phyloP scores from a whole-genome alignment of 2,888 invertebrate species.

The Charanyca ferruginea region DNA sequence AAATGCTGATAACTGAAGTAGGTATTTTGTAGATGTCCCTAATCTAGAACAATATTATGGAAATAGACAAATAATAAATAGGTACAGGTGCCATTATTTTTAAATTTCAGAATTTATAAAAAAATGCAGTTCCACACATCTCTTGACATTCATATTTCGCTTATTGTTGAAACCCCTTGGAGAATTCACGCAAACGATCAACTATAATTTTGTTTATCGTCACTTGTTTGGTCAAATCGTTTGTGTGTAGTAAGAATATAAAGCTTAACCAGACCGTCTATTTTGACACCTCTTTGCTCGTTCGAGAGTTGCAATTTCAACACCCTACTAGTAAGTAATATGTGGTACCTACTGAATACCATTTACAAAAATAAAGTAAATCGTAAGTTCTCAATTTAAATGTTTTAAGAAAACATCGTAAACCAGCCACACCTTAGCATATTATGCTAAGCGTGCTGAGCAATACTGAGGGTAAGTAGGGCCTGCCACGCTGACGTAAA shows the following conservation, averaged over 20 bases:
- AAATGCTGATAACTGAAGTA: conserved; percentile 44
- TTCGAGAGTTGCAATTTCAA: not conserved
- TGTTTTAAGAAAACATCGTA: conserved; percentile 21
- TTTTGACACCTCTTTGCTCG: not conserved
- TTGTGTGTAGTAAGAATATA: not conserved
- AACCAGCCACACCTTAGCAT: conserved; percentile 34
- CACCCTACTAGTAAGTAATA: no score
- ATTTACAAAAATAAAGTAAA: not conserved
- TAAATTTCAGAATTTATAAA: no score
- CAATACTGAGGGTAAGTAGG: conserved; percentile 46
- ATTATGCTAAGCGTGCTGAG: conserved; percentile 39
- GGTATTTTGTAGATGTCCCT: conserved; percentile 43
- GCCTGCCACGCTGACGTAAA: conserved; percentile 48
- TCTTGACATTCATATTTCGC: no score
- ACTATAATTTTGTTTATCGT: conserved; percentile 2
- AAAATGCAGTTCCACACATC: no score
- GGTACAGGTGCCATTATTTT: no score
- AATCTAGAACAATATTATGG: conserved; percentile 11
- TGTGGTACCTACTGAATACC: no score
- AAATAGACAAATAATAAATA: no score
- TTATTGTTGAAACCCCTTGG: conserved; percentile 10
- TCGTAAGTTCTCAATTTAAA: conserved; percentile 12
- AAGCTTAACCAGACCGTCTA: not conserved
- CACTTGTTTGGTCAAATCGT: conserved; percentile 6
- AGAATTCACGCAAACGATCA: conserved; percentile 1